phyloP scores from a whole-genome alignment of 2,797 vertebrate genomes.

The Odontamblyopus rebecca region DNA sequence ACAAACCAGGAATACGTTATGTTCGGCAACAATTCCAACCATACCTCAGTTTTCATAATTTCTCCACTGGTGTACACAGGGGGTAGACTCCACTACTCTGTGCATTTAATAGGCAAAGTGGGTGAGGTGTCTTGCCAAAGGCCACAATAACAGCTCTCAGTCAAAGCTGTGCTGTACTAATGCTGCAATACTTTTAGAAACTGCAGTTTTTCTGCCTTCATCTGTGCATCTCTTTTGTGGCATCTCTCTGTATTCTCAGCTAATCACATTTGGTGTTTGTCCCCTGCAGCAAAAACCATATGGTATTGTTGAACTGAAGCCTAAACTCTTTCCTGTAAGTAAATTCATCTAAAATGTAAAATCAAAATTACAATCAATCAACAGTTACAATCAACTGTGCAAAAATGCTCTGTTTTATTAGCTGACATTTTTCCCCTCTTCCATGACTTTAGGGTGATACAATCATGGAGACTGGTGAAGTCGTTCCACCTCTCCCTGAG shows the following conservation, averaged over 20 bases:
- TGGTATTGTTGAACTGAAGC: conserved; percentile 76
- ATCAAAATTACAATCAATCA: background rate
- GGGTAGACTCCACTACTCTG: too few relatives aligned
- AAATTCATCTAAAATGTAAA: conserved; percentile 10
- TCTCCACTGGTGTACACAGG: too few relatives aligned
- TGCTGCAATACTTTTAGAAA: too few relatives aligned
- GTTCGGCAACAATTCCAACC: too few relatives aligned
- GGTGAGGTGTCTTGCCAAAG: too few relatives aligned
- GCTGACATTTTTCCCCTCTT: background rate
- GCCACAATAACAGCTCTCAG: too few relatives aligned
- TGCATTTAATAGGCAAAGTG: too few relatives aligned
- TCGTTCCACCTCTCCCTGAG: conserved; percentile 81
- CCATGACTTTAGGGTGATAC: conserved; percentile 82
- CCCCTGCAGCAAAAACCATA: conserved; percentile 79
- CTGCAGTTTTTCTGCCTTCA: too few relatives aligned
- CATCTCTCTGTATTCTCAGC: background rate
- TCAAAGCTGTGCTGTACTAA: too few relatives aligned
- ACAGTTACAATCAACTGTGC: background rate
- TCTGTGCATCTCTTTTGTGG: too few relatives aligned
- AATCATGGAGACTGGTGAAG: conserved; percentile 87
- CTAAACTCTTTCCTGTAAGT: conserved; percentile 87
- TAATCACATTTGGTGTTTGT: conserved; percentile 11
- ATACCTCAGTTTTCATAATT: too few relatives aligned
- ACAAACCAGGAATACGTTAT: too few relatives aligned
- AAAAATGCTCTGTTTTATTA: background rate